phyloP scores from a whole-genome alignment of 1,140 invertebrate species.

The Papilio xuthus region DNA sequence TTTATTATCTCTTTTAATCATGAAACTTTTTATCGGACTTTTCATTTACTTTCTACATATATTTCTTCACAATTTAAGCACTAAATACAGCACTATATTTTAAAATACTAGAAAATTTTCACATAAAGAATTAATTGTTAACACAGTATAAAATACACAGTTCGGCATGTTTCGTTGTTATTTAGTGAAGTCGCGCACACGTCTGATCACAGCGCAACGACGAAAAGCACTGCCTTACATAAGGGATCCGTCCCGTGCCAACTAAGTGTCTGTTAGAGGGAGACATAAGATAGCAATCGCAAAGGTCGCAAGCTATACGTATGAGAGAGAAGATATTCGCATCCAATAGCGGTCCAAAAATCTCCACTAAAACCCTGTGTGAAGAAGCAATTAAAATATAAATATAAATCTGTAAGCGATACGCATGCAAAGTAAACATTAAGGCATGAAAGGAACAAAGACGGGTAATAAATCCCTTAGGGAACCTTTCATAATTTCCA shows the following conservation, averaged over 20 bases:
- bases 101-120: constrained; percentile 23
- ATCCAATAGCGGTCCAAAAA: constrained; percentile 57
- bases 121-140: constrained; percentile 40
- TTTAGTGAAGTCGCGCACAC: constrained; percentile 46
- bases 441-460: constrained; percentile 9
- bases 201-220: constrained; percentile 46
- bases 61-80: constrained; percentile 10
- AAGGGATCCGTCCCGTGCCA: constrained; percentile 72
- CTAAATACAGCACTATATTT: constrained; percentile 1
- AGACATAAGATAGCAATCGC: constrained; percentile 58
- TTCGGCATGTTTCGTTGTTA: constrained; percentile 59
- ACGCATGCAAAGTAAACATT: constrained; percentile 21
- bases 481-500: neutral
- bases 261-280: constrained; percentile 57
- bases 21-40: constrained; percentile 58
- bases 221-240: constrained; percentile 75
- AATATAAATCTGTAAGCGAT: constrained; percentile 64
- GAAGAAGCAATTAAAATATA: constrained; percentile 76
- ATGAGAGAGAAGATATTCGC: constrained; percentile 68
- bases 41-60: neutral
- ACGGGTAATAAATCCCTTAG: neutral
- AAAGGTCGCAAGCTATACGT: constrained; percentile 60
- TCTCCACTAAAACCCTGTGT: constrained; percentile 67
- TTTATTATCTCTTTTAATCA: constrained; percentile 47
- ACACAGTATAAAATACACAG: constrained; percentile 41